Percentiles rank a stretch among this genome's conserved stretches.
These are phyloP conservation scores for Mugil cephalus DNA, from an alignment of 2,113 vertebrate species.

Conservation along the genomic window DNA sequence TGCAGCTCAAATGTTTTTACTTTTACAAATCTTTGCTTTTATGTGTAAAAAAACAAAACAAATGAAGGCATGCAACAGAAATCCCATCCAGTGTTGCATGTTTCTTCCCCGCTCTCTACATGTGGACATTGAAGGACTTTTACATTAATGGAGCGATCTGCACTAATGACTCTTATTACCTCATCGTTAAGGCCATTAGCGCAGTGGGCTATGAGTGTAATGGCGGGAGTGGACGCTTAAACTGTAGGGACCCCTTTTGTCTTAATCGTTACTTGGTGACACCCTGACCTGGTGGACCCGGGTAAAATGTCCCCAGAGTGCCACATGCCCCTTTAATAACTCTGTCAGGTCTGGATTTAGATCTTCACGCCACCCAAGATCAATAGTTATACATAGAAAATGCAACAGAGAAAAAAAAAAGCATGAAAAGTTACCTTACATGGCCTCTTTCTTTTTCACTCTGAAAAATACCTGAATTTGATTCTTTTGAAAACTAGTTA, in stretches of 20 bases:
- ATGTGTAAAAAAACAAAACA: too few species aligned
- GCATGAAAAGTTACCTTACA: too few species aligned
- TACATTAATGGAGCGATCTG: slow-evolving; percentile 70
- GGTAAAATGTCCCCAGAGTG: slow-evolving; percentile 76
- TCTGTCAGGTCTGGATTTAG: slow-evolving; percentile 56
- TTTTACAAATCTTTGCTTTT: too few species aligned
- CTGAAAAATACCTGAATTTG: slow-evolving; percentile 8
- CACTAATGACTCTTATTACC: slow-evolving; percentile 81
- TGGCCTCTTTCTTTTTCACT: too few species aligned
- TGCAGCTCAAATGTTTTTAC: too few species aligned
- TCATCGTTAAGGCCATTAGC: slow-evolving; percentile 79
- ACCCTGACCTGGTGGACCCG: slow-evolving; percentile 68
- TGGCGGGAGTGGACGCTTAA: slow-evolving; percentile 77
- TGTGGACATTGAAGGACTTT: slow-evolving; percentile 72
- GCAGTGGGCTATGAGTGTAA: slow-evolving; percentile 74
- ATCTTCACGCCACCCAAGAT: slow-evolving; percentile 40
- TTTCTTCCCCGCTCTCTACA: slow-evolving; percentile 46
- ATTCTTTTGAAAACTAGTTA: background rate
- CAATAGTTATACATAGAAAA: slow-evolving; percentile 58
- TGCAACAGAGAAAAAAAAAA: slow-evolving; percentile 14
- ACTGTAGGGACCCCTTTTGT: slow-evolving; percentile 81
- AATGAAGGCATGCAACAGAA: slow-evolving; percentile 19
- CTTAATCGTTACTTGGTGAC: slow-evolving; percentile 79
- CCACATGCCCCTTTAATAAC: slow-evolving; percentile 64
- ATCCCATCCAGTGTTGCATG: background rate